A percentile compares a stretch with the other conserved stretches of the same genome.
phyloP scores from a whole-genome alignment of 2,113 vertebrate genomes.

The pig (Sus scrofa) region DNA sequence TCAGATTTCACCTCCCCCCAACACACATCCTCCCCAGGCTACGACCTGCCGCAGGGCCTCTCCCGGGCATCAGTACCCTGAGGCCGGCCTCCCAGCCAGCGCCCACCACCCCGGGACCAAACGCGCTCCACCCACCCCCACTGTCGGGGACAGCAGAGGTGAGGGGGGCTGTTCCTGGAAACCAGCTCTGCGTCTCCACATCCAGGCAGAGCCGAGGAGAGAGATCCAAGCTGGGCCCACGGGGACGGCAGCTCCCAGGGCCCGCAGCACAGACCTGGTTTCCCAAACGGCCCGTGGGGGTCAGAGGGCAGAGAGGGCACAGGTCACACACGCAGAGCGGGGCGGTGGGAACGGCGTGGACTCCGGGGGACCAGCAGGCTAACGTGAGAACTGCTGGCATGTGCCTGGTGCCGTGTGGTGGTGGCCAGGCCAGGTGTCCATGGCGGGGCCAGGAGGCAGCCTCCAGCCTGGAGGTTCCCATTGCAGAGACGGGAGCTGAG shows the following conservation, averaged over 20 bases:
- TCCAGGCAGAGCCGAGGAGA: neutral
- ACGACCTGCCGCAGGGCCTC: no score
- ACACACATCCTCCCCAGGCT: neutral
- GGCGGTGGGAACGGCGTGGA: neutral
- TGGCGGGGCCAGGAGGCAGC: neutral
- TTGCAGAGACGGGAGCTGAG: no score
- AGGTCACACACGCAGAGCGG: accelerated
- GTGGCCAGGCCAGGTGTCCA: neutral
- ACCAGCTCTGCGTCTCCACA: slow-evolving; percentile 70
- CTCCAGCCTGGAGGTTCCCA: accelerated
- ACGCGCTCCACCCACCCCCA: no score
- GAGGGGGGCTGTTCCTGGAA: slow-evolving; percentile 80
- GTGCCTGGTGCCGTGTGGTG: neutral
- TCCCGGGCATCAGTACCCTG: neutral
- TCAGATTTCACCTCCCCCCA: neutral
- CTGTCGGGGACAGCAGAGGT: neutral
- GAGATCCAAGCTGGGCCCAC: accelerated
- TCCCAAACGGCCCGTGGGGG: neutral
- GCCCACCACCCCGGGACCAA: accelerated
- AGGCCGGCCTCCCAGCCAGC: accelerated
- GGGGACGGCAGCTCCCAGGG: neutral
- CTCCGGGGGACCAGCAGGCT: neutral
- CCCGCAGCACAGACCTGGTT: neutral
- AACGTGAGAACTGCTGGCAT: neutral
- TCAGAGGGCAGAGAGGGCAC: neutral